phyloP scores from a whole-genome alignment of 1,140 invertebrate species.

The Ips typographus region DNA sequence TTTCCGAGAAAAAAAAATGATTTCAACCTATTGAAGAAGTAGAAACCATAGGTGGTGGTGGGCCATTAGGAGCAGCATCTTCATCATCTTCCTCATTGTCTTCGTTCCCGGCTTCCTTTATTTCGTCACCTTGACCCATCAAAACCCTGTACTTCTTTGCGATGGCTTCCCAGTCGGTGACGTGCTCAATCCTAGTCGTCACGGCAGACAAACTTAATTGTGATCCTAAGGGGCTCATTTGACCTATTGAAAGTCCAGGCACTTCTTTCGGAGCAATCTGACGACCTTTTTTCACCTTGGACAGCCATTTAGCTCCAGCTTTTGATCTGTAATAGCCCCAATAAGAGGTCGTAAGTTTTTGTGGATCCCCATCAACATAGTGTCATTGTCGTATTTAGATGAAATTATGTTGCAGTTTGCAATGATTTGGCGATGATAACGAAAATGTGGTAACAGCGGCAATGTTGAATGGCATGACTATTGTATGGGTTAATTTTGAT shows the following conservation, averaged over 20 bases:
- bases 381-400: no score
- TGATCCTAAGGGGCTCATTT: constrained; percentile 78
- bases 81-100: constrained; percentile 55
- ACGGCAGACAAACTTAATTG: constrained; percentile 73
- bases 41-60: constrained; percentile 29
- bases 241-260: constrained; percentile 71
- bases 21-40: constrained; percentile 30
- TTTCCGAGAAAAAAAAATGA: no score
- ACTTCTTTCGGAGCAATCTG: constrained; percentile 81
- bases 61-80: constrained; percentile 44
- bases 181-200: constrained; percentile 79
- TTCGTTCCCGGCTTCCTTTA: constrained; percentile 57
- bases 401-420: no score
- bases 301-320: constrained; percentile 81
- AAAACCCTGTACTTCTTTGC: constrained; percentile 85
- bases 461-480: no score
- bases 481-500: no score
- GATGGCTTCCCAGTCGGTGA: constrained; percentile 88
- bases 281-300: constrained; percentile 76
- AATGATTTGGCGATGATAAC: no score
- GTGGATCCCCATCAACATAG: no score
- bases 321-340: constrained; percentile 56
- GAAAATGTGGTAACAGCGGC: no score
- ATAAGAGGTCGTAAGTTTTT: no score
- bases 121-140: constrained; percentile 67